Conservation (phyloP, 53 echinoderm and acorn worm genomes). For the Temnopleurus reevesii region DNA sequence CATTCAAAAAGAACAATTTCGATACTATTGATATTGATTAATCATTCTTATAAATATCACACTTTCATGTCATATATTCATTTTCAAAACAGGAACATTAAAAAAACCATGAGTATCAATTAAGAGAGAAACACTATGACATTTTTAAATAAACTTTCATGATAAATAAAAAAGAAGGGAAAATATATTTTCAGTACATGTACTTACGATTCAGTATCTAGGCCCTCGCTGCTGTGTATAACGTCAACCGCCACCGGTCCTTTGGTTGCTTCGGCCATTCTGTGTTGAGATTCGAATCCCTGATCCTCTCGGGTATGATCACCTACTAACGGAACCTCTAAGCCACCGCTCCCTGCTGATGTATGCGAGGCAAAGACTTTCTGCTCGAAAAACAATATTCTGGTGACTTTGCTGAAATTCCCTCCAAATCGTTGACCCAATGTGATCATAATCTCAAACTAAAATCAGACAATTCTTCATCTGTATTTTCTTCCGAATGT, state of each 20-base stretch:
- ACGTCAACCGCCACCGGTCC: not conserved
- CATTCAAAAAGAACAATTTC: too few species aligned
- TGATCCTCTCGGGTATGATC: not conserved
- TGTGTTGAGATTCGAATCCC: conserved; percentile 12
- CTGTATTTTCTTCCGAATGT: not conserved
- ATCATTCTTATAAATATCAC: too few species aligned
- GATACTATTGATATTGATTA: too few species aligned
- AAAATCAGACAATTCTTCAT: not conserved
- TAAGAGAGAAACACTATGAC: too few species aligned
- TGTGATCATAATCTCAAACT: not conserved
- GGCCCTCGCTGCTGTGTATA: not conserved
- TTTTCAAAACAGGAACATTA: too few species aligned
- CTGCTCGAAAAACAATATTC: not conserved
- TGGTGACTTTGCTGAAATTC: not conserved
- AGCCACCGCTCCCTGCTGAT: not conserved
- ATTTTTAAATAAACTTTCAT: too few species aligned
- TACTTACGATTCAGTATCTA: not conserved
- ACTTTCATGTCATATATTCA: too few species aligned
- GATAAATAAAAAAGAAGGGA: too few species aligned
- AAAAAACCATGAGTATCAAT: too few species aligned
- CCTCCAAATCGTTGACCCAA: not conserved
- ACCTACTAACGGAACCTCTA: not conserved
- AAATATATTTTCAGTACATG: too few species aligned
- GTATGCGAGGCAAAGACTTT: not conserved
- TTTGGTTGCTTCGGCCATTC: conserved; percentile 19